Percentiles rank a stretch among this genome's conserved stretches.
These are phyloP conservation scores for Cordilura impudica DNA, from an alignment of 2,888 invertebrate species.

Conservation along the genomic window DNA sequence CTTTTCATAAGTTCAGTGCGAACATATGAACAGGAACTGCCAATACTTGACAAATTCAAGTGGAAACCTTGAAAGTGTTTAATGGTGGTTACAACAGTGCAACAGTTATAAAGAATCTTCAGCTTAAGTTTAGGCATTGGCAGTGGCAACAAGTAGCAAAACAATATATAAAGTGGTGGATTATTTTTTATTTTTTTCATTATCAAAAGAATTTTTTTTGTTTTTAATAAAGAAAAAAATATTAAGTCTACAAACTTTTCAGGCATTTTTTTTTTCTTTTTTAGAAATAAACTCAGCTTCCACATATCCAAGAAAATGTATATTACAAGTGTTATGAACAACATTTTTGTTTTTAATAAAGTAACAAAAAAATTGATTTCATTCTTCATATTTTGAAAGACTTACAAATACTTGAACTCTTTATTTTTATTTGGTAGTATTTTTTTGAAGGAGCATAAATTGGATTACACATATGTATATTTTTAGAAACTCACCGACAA, in stretches of 20 bases:
- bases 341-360: conserved; percentile 37
- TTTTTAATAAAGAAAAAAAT: background rate
- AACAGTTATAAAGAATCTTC: background rate
- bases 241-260: background rate
- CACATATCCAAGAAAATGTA: no score
- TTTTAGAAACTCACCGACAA: conserved; percentile 53
- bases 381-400: conserved; percentile 42
- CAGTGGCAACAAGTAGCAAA: conserved; percentile 60
- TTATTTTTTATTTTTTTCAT: conserved; percentile 4
- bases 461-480: background rate
- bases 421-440: conserved; percentile 34
- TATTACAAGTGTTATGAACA: conserved; percentile 58
- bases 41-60: conserved; percentile 62
- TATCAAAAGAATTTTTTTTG: conserved; percentile 31
- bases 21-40: conserved; percentile 53
- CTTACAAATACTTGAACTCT: conserved; percentile 48
- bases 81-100: conserved; percentile 17
- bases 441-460: conserved; percentile 43
- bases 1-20: background rate
- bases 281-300: conserved; percentile 24
- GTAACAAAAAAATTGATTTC: conserved; percentile 51
- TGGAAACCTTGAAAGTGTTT: conserved; percentile 61
- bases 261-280: conserved; percentile 1
- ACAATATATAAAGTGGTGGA: conserved; percentile 38
- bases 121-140: conserved; percentile 41